phyloP scores from a whole-genome alignment of 2,113 vertebrate genomes.

The Crotalus horridus region DNA sequence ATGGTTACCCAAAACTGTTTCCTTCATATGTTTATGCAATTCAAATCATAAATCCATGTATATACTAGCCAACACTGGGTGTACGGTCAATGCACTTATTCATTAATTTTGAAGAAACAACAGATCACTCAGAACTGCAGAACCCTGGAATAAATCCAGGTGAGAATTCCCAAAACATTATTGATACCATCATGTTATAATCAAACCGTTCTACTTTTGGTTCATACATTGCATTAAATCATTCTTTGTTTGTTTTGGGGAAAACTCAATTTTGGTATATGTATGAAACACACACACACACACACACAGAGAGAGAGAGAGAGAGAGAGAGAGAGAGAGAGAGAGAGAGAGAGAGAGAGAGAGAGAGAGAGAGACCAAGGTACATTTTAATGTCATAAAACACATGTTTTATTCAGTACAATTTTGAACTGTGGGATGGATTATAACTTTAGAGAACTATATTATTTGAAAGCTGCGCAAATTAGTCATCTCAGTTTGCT shows the following conservation, averaged over 20 bases:
- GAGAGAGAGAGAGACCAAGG: too few relatives aligned
- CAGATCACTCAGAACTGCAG: background rate
- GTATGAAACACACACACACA: too few relatives aligned
- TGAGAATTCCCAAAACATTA: background rate
- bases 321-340: too few relatives aligned
- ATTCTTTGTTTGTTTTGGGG: background rate
- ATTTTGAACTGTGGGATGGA: background rate
- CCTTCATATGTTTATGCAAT: background rate
- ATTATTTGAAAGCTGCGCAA: background rate
- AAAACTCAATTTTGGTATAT: background rate
- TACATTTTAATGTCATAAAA: background rate
- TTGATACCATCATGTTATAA: background rate
- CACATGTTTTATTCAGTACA: background rate
- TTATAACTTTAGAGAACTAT: background rate
- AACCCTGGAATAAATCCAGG: background rate
- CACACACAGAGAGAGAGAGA: too few relatives aligned
- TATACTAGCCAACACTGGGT: background rate
- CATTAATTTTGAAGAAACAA: background rate
- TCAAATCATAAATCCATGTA: background rate
- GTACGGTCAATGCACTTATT: background rate
- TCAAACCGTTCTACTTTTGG: background rate
- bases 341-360: too few relatives aligned
- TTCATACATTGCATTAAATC: background rate
- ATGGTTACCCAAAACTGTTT: background rate
- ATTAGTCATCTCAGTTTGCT: background rate